Evolutionary conservation across 1,140 invertebrate species (phyloP).

Genomic region (Ceratosolen solmsi): DNA sequence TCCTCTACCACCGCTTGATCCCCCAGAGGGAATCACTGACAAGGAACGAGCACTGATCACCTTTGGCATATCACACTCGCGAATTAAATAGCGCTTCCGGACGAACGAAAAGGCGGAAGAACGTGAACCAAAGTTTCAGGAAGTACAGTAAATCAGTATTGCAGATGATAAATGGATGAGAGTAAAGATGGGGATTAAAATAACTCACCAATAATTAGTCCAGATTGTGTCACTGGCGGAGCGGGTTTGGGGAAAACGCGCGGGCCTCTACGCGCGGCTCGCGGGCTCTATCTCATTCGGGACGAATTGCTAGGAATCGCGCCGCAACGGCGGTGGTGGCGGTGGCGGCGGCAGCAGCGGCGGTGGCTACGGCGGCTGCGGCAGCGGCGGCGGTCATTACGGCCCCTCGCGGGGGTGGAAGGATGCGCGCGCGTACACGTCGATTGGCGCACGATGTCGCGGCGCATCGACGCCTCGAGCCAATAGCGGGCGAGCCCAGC

Average conservation of each 20-base stretch:
- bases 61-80: too few species aligned
- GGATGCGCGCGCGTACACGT: slow-evolving; percentile 18
- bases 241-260: slow-evolving; percentile 58
- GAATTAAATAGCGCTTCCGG: too few species aligned
- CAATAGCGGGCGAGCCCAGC: slow-evolving; percentile 32
- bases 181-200: too few species aligned
- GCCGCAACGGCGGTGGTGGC: not conserved
- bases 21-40: too few species aligned
- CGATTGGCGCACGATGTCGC: slow-evolving; percentile 28
- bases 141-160: too few species aligned
- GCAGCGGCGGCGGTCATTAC: too few species aligned
- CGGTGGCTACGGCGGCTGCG: not conserved
- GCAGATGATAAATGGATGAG: too few species aligned
- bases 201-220: slow-evolving; percentile 74
- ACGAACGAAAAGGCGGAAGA: too few species aligned
- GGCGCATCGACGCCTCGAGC: slow-evolving; percentile 26
- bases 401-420: slow-evolving; percentile 5
- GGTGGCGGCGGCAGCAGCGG: not conserved
- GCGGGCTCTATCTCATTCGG: slow-evolving; percentile 10
- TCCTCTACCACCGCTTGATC: too few species aligned
- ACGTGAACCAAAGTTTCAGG: too few species aligned
- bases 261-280: slow-evolving; percentile 36
- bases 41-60: too few species aligned
- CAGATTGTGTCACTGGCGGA: slow-evolving; percentile 66
- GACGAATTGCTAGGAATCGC: not conserved